These are phyloP conservation scores for Charina bottae DNA, from an alignment of 2,113 vertebrate species.

Conservation along the genomic window DNA sequence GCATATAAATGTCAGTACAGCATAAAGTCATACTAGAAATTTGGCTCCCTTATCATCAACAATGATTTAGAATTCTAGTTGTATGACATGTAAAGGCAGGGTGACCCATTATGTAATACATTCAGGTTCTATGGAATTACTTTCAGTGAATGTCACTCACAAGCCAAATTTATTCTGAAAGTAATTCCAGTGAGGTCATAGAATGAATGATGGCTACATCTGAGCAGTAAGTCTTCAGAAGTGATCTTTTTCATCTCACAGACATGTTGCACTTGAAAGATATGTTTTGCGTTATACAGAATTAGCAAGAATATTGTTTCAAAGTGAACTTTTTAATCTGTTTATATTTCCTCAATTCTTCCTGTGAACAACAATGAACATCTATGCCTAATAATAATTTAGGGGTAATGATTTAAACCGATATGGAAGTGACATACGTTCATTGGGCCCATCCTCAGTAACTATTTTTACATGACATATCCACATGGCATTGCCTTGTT, in stretches of 20 bases:
- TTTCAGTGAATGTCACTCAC: not conserved
- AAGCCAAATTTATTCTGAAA: constrained; percentile 19
- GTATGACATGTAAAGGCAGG: not conserved
- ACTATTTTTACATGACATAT: not conserved
- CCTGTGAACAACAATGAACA: not conserved
- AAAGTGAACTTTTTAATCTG: not conserved
- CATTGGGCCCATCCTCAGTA: not conserved
- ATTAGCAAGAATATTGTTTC: not conserved
- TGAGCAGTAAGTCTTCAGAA: constrained; percentile 9
- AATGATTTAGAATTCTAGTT: not conserved
- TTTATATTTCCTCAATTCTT: constrained; percentile 1
- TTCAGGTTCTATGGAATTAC: constrained; percentile 1
- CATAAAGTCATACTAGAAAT: not conserved
- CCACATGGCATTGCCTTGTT: not conserved
- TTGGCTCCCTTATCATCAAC: not conserved
- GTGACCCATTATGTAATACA: not conserved
- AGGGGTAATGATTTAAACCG: not conserved
- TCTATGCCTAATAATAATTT: not conserved
- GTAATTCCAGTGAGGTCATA: constrained; percentile 18
- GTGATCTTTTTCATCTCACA: not conserved
- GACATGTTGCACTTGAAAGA: not conserved
- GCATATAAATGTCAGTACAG: not conserved
- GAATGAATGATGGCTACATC: constrained; percentile 2
- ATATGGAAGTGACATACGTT: not conserved
- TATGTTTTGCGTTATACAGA: not conserved